Percentiles rank a stretch among this genome's conserved stretches.
phyloP scores from a whole-genome alignment of 2,888 invertebrate genomes.

The Zonitis immaculata region DNA sequence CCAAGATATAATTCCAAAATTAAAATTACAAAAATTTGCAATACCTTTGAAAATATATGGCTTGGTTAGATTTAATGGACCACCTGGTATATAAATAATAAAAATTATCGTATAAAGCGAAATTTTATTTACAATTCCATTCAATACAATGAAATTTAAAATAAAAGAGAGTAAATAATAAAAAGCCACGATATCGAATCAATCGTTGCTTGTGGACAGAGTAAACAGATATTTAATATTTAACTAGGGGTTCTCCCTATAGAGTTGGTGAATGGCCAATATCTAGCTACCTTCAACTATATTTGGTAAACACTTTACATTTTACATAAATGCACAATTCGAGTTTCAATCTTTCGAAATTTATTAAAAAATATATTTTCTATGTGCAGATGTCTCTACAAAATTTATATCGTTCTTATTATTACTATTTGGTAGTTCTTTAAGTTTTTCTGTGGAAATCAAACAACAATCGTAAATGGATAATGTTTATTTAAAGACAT shows the following conservation, averaged over 20 bases:
- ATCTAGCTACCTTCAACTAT: conserved; percentile 13
- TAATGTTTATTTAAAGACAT: conserved; percentile 16
- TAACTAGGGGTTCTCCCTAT: conserved; percentile 23
- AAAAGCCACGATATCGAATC: conserved; percentile 35
- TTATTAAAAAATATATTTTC: no score
- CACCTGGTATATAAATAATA: no score
- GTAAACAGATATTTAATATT: conserved; percentile 32
- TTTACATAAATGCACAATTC: conserved; percentile 13
- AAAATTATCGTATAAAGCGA: no score
- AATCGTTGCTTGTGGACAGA: conserved; percentile 38
- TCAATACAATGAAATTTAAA: conserved; percentile 33
- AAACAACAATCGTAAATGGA: conserved; percentile 13
- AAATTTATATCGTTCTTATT: no score
- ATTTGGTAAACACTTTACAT: conserved; percentile 18
- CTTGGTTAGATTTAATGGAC: no score
- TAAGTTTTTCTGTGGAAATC: conserved; percentile 11
- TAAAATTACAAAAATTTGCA: no score
- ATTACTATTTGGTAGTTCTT: no score
- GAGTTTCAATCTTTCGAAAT: conserved; percentile 2
- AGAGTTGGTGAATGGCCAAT: conserved; percentile 19
- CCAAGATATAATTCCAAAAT: conserved; percentile 18
- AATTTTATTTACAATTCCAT: conserved; percentile 27
- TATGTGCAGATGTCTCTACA: no score
- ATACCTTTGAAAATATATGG: no score
- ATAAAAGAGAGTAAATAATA: conserved; percentile 36